phyloP scores from a whole-genome alignment of 2,888 invertebrate genomes.

The Hydropsyche betteni region DNA sequence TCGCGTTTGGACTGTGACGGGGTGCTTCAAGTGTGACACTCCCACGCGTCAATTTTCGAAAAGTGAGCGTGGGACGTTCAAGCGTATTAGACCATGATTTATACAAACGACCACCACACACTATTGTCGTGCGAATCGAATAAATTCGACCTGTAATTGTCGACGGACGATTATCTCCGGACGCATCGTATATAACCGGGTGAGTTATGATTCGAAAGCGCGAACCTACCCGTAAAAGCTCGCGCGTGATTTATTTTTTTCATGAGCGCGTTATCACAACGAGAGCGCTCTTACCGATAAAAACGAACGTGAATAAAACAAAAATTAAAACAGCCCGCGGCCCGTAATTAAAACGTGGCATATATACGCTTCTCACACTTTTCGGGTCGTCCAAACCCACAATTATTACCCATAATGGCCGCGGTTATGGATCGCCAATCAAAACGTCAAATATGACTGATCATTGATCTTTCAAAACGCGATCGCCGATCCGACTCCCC shows the following conservation, averaged over 20 bases:
- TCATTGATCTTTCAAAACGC: constrained; percentile 29
- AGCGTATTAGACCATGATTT: constrained; percentile 29
- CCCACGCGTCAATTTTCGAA: constrained; percentile 18
- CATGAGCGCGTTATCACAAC: constrained; percentile 25
- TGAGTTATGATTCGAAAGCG: constrained; percentile 33
- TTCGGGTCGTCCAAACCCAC: constrained; percentile 33
- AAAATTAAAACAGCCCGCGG: constrained; percentile 50
- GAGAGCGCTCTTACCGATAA: constrained; percentile 38
- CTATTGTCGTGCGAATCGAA: constrained; percentile 28
- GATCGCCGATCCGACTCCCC: constrained; percentile 4
- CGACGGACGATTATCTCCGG: constrained; percentile 17
- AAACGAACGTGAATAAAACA: constrained; percentile 38
- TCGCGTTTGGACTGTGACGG: neutral
- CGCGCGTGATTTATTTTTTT: too few species aligned
- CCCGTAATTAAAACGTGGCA: constrained; percentile 50
- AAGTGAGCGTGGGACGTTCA: constrained; percentile 19
- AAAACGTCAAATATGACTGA: constrained; percentile 33
- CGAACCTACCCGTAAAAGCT: neutral
- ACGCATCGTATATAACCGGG: neutral
- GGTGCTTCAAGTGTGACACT: constrained; percentile 18
- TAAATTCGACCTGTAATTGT: constrained; percentile 31
- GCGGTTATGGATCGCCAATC: constrained; percentile 33
- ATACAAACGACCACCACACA: constrained; percentile 27
- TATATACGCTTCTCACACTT: constrained; percentile 43
- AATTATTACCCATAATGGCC: constrained; percentile 31